Percentiles rank a stretch among this genome's conserved stretches.
Evolutionary conservation across 2,113 vertebrate species (phyloP).

Genomic region (Clarias macrocephalus): DNA sequence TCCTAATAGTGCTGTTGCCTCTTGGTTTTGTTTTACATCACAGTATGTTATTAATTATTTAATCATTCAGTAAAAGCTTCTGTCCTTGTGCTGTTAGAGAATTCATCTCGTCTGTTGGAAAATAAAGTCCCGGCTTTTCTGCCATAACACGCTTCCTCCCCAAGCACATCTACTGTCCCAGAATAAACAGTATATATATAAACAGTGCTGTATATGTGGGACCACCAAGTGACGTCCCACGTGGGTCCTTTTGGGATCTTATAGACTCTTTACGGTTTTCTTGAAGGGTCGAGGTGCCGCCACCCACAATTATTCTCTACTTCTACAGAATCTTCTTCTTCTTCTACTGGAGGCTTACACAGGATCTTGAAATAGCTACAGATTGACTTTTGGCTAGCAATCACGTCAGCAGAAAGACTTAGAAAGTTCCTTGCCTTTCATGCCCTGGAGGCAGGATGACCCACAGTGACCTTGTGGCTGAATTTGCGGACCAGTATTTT

Average conservation of each 20-base stretch:
- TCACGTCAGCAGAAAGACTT: not conserved
- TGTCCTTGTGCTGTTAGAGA: not conserved
- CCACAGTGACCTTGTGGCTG: not conserved
- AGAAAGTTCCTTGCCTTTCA: not conserved
- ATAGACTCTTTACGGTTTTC: not conserved
- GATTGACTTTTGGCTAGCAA: not conserved
- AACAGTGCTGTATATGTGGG: not conserved
- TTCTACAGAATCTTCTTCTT: not conserved
- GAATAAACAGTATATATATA: too few species aligned
- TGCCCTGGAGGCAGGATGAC: not conserved
- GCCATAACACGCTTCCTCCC: not conserved
- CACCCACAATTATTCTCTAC: not conserved
- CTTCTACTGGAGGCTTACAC: not conserved
- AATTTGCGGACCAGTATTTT: not conserved
- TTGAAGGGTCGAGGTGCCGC: not conserved
- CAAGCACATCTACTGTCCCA: not conserved
- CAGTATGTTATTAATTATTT: not conserved
- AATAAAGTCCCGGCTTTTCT: not conserved
- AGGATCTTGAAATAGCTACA: not conserved
- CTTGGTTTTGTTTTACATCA: not conserved
- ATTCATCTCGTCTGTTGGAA: not conserved
- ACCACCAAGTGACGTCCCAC: not conserved
- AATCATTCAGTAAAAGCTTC: not conserved
- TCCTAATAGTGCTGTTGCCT: not conserved
- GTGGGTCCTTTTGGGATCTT: not conserved